A percentile compares a stretch with the other conserved stretches of the same genome.
These are phyloP conservation scores for Amblyteles armatorius DNA, from an alignment of 2,888 invertebrate genomes.

Conservation along the genomic window DNA sequence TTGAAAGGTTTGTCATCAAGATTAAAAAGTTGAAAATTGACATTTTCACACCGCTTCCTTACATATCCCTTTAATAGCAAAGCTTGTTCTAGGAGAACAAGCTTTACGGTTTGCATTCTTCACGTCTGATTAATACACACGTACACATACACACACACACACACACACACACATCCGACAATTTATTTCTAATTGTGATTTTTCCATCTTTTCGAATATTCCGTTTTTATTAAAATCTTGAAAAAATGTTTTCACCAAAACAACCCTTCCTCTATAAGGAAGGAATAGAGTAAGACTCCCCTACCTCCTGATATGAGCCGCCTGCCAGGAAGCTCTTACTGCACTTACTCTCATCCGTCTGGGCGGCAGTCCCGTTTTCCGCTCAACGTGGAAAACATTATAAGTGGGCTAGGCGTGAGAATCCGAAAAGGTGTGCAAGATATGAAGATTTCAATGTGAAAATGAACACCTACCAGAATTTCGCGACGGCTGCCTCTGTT, in stretches of 20 bases:
- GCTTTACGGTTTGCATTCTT: too few relatives aligned
- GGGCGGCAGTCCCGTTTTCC: neutral
- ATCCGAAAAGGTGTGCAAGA: neutral
- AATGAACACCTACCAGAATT: constrained; percentile 23
- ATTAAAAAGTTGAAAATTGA: too few relatives aligned
- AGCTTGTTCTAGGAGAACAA: too few relatives aligned
- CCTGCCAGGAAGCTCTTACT: neutral
- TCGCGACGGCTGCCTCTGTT: neutral
- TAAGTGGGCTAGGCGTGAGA: neutral
- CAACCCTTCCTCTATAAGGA: neutral
- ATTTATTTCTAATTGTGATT: too few relatives aligned
- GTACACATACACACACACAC: too few relatives aligned
- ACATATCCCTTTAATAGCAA: too few relatives aligned
- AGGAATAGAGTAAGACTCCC: too few relatives aligned
- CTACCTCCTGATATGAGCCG: too few relatives aligned
- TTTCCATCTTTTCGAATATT: neutral
- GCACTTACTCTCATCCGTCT: neutral
- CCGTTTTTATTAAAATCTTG: neutral
- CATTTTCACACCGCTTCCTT: too few relatives aligned
- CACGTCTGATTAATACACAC: too few relatives aligned
- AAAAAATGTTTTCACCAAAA: neutral
- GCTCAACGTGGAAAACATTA: neutral
- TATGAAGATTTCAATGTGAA: constrained; percentile 17
- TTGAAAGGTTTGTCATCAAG: too few relatives aligned
- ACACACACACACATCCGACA: too few relatives aligned